Percentiles rank a stretch among this genome's conserved stretches.
Evolutionary conservation across 2,113 vertebrate species (phyloP).

Genomic region (Tragelaphus scriptus): DNA sequence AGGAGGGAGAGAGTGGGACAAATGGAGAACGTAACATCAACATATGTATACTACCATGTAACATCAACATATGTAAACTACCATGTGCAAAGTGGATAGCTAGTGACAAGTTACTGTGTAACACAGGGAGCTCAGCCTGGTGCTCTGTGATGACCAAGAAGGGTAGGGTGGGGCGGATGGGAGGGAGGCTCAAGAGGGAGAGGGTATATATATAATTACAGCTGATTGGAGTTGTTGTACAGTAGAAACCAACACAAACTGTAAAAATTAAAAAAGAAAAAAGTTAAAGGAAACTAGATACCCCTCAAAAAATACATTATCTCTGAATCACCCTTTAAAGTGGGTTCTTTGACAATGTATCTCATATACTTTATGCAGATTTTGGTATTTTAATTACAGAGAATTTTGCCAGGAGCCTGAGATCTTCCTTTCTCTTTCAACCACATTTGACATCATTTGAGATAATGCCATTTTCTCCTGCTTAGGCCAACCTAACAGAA

Average conservation of each 20-base stretch:
- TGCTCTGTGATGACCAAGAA: neutral
- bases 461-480: neutral
- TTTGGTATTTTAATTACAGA: constrained; percentile 14
- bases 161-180: neutral
- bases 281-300: neutral
- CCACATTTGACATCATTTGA: neutral
- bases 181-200: neutral
- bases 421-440: constrained; percentile 9
- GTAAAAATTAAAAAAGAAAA: neutral
- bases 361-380: neutral
- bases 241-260: neutral
- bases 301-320: neutral
- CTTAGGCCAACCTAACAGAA: neutral
- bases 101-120: neutral
- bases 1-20: neutral
- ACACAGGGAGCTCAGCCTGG: neutral
- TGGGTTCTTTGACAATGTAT: neutral
- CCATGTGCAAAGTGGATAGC: neutral
- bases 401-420: neutral
- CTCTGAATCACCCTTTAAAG: neutral
- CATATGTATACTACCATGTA: neutral
- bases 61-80: neutral
- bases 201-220: neutral
- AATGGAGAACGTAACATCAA: neutral
- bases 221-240: neutral